These are phyloP conservation scores for Lepus europaeus DNA, from an alignment of 2,113 vertebrate species.

Conservation along the genomic window DNA sequence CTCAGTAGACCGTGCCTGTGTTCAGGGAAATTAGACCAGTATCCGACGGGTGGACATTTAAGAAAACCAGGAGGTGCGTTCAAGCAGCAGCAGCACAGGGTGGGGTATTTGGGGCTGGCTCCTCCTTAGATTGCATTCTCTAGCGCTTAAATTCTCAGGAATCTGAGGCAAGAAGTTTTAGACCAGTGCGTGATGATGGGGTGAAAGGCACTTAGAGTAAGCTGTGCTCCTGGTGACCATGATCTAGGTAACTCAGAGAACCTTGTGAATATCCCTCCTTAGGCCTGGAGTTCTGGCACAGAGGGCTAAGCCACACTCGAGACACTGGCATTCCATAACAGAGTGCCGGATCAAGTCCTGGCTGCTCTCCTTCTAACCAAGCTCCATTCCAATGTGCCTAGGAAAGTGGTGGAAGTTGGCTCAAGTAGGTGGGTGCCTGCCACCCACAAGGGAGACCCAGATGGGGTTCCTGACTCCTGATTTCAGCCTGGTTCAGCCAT, in stretches of 20 bases:
- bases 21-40: not conserved
- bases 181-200: fast-evolving
- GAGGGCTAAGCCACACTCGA: too few relatives aligned
- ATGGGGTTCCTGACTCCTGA: too few relatives aligned
- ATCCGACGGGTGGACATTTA: not conserved
- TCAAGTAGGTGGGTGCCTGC: too few relatives aligned
- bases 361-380: too few relatives aligned
- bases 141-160: not conserved
- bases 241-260: not conserved
- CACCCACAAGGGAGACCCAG: too few relatives aligned
- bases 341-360: too few relatives aligned
- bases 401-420: too few relatives aligned
- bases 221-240: not conserved
- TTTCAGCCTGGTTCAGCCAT: too few relatives aligned
- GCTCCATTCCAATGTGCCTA: too few relatives aligned
- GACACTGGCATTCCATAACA: too few relatives aligned
- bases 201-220: not conserved
- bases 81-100: not conserved
- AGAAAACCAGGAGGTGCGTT: not conserved
- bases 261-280: not conserved
- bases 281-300: too few relatives aligned
- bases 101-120: not conserved
- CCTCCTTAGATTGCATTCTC: not conserved
- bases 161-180: not conserved
- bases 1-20: not conserved